Evolutionary conservation across 23 tunicate genomes (phyloP).

Genomic region (Ascidia mentula): DNA sequence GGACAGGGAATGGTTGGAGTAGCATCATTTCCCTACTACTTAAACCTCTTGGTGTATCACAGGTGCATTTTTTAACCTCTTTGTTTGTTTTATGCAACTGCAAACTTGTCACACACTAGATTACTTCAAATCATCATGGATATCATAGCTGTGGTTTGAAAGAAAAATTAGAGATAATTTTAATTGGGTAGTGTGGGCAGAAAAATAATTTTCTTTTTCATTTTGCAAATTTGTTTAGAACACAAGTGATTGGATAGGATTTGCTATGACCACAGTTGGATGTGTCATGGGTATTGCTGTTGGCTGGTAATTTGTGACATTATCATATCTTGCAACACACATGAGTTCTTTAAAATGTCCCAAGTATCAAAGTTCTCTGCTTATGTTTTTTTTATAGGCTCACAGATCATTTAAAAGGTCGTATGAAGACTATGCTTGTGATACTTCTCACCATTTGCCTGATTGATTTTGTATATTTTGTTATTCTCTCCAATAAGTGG

Average conservation of each 20-base stretch:
- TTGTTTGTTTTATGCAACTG: no score
- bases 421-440: constrained; percentile 44
- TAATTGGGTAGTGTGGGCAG: no score
- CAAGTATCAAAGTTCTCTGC: no score
- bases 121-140: no score
- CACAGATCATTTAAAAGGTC: constrained; percentile 75
- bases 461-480: constrained; percentile 55
- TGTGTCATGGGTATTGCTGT: constrained; percentile 52
- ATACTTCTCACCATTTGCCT: constrained; percentile 38
- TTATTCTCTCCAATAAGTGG: constrained; percentile 41
- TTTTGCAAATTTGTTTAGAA: constrained; percentile 34
- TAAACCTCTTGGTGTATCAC: constrained; percentile 46
- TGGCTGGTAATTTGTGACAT: constrained; percentile 75
- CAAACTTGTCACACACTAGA: no score
- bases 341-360: no score
- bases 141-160: no score
- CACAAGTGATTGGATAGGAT: constrained; percentile 58
- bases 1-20: constrained; percentile 79
- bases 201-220: no score
- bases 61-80: no score
- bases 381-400: constrained; percentile 29
- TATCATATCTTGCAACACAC: not conserved
- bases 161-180: no score
- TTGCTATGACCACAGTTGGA: constrained; percentile 61
- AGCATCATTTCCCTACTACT: constrained; percentile 70